Conservation (phyloP, 2,113 vertebrate genomes). For the Regulus satrapa region DNA sequence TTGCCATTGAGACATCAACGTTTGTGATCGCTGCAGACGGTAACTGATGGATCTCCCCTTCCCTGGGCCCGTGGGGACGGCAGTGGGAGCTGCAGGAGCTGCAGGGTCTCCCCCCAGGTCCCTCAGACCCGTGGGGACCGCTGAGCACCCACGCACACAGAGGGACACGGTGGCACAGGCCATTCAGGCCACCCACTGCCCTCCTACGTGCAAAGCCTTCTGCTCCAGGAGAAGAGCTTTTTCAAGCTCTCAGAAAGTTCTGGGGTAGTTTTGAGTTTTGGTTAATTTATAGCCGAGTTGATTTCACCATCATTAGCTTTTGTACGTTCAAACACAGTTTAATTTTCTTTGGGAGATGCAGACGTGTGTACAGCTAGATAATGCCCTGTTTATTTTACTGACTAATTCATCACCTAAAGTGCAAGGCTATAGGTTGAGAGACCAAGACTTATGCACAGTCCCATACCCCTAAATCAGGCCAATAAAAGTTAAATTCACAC, state of each 20-base stretch:
- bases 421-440: conserved; percentile 44
- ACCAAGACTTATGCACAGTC: conserved; percentile 57
- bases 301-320: conserved; percentile 43
- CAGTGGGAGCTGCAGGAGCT: rapidly evolving
- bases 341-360: conserved; percentile 55
- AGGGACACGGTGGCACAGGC: neutral
- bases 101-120: neutral
- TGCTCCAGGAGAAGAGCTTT: neutral
- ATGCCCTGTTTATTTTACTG: conserved; percentile 64
- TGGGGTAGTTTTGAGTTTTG: neutral
- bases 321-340: neutral
- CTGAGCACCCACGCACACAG: neutral
- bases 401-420: conserved; percentile 66
- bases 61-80: neutral
- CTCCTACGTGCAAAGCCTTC: rapidly evolving
- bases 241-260: neutral
- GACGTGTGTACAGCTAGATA: conserved; percentile 57
- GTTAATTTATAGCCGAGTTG: neutral
- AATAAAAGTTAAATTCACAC: conserved; percentile 63
- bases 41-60: neutral
- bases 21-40: neutral
- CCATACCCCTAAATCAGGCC: conserved; percentile 64
- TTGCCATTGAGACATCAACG: conserved; percentile 18
- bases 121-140: rapidly evolving
- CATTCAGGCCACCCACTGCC: rapidly evolving